A percentile compares a stretch with the other conserved stretches of the same genome.
These are phyloP conservation scores for Dipus sagitta DNA, from an alignment of 2,797 vertebrate species.

Conservation along the genomic window DNA sequence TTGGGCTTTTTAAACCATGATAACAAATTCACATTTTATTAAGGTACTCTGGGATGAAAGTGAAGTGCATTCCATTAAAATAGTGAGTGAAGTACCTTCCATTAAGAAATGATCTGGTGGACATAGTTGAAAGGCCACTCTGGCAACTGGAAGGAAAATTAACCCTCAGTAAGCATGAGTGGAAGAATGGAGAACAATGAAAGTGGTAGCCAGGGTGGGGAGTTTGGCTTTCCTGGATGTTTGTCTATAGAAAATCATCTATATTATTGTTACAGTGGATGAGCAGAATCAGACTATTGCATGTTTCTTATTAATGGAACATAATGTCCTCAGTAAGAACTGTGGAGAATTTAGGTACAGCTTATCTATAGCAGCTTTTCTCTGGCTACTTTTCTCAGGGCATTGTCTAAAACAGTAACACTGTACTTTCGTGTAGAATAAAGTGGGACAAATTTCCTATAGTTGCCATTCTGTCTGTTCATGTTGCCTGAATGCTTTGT, in stretches of 20 bases:
- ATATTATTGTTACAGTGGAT: background rate
- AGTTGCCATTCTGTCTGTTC: background rate
- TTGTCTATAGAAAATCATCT: background rate
- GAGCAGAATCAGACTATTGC: background rate
- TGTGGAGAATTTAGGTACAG: background rate
- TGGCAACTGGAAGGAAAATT: background rate
- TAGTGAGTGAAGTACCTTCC: background rate
- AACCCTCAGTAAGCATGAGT: background rate
- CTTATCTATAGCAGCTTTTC: background rate
- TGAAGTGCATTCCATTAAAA: background rate
- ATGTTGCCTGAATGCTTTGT: background rate
- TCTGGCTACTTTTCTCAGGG: background rate
- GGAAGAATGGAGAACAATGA: background rate
- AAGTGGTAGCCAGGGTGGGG: background rate
- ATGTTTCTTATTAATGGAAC: constrained; percentile 36
- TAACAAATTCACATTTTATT: background rate
- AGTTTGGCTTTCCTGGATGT: background rate
- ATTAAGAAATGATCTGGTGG: background rate
- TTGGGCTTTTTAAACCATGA: background rate
- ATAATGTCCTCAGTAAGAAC: background rate
- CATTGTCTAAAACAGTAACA: background rate
- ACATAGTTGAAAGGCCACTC: background rate
- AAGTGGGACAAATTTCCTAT: background rate
- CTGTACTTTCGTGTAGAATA: background rate
- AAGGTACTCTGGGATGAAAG: background rate